phyloP scores from a whole-genome alignment of 2,888 invertebrate genomes.

The Apomyelois bistriatella region DNA sequence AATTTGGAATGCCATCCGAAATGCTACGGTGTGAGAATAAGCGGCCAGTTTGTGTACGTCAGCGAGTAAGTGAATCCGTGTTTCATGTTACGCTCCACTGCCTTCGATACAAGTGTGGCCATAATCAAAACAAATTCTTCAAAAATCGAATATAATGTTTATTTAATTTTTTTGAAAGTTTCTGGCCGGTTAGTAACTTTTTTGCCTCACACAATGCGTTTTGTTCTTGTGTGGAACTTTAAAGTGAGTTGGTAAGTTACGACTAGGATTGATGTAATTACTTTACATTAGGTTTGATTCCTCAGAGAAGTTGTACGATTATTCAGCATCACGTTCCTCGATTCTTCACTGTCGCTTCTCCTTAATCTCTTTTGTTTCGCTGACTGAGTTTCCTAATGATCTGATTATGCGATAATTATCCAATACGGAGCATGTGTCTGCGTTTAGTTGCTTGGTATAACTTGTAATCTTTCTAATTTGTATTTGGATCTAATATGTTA shows the following conservation, averaged over 20 bases:
- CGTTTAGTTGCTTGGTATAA: neutral
- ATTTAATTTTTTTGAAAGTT: neutral
- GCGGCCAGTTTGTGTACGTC: slow-evolving; percentile 13
- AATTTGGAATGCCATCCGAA: slow-evolving; percentile 12
- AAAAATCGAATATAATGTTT: neutral
- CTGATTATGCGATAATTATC: slow-evolving; percentile 1
- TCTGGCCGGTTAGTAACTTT: neutral
- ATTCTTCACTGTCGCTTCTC: slow-evolving; percentile 8
- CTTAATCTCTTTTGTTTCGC: slow-evolving; percentile 7
- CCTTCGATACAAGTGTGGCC: neutral
- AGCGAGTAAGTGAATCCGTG: slow-evolving; percentile 10
- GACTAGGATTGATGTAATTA: neutral
- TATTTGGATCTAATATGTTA: no score
- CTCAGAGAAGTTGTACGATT: neutral
- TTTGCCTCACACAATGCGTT: neutral
- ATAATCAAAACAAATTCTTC: neutral
- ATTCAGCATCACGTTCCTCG: slow-evolving; percentile 7
- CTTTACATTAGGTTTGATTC: neutral
- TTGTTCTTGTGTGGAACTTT: neutral
- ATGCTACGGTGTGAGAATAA: slow-evolving; percentile 5
- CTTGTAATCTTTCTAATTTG: neutral
- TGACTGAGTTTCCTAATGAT: slow-evolving; percentile 3
- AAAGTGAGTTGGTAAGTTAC: slow-evolving; percentile 2
- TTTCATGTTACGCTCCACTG: slow-evolving; percentile 10
- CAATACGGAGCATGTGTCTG: neutral